Conservation (phyloP, 2,113 vertebrate genomes). For the Cricetomys ansorgei region DNA sequence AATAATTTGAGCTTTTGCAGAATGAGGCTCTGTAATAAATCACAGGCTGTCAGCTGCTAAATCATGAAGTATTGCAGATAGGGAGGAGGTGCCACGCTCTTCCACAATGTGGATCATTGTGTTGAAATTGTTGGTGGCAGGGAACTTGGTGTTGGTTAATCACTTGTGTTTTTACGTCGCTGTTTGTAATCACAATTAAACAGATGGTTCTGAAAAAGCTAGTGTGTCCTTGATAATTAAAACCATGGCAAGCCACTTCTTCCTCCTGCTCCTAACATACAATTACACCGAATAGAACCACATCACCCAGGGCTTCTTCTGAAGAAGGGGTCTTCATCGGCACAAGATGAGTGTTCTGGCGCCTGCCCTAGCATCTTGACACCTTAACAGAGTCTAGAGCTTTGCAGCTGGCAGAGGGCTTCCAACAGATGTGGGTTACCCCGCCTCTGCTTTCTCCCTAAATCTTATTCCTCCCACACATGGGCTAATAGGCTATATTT, state of each 20-base stretch:
- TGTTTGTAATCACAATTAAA: slow-evolving; percentile 77
- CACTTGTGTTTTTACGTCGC: slow-evolving; percentile 71
- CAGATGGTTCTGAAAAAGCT: slow-evolving; percentile 79
- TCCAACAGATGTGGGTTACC: background rate
- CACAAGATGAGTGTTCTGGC: slow-evolving; percentile 44
- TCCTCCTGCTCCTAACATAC: slow-evolving; percentile 66
- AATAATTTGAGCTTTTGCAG: slow-evolving; percentile 48
- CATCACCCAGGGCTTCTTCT: slow-evolving; percentile 55
- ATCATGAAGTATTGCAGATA: slow-evolving; percentile 73
- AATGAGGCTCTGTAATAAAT: slow-evolving; percentile 69
- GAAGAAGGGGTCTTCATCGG: slow-evolving; percentile 49
- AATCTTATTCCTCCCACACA: background rate
- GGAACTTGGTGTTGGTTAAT: slow-evolving; percentile 71
- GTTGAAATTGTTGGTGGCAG: slow-evolving; percentile 58
- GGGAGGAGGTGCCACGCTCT: slow-evolving; percentile 19
- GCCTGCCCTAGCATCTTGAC: slow-evolving; percentile 44
- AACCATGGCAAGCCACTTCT: slow-evolving; percentile 62
- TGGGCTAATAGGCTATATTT: background rate
- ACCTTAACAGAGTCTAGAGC: slow-evolving; percentile 16
- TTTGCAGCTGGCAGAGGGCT: slow-evolving; percentile 71
- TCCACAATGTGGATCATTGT: slow-evolving; percentile 47
- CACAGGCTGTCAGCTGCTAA: slow-evolving; percentile 65
- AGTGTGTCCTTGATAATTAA: slow-evolving; percentile 75
- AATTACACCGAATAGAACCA: slow-evolving; percentile 77
- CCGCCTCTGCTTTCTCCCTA: slow-evolving; percentile 1